Base-by-base conservation (phyloP, 64 coral and sea anemone species). In the Stichodactyla mertensii region DNA sequence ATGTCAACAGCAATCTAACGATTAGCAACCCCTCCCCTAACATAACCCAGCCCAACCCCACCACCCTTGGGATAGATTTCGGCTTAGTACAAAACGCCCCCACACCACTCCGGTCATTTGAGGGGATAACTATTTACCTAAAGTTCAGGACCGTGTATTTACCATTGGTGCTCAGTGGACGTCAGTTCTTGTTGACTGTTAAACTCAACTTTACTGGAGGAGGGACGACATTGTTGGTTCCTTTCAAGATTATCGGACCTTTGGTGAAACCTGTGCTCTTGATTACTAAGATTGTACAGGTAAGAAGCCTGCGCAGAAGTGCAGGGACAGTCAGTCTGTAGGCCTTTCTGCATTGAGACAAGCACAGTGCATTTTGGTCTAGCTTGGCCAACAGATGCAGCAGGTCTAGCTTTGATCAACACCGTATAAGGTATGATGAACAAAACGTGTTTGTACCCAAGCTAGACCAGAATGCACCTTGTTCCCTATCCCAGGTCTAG, bases 131-230 rank as follows among this genome's bases (percentile, higher is more conserved):
- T 11, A 86, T 99, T 5, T 77, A 80, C 31, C 60, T 88, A 16
- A 88, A 61, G 23, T 95, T 99, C 82, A 59, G 45, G 61, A 94
- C 87, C 86, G 93, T 86, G 6, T 83, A 90, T 64, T 54, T 88
- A n/a, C 86, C 97, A 52, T 57, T 95, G 31, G 36, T 92, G 54
- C 78, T 99, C 5, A 95, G 93, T 88, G 97, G 97, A 20, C 85
- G 93, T 36, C 61, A n/a, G 56, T 86, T 92, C 8, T 20, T 67
- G 57, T 51, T 99, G 51, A 86, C 57, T 12, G 83, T 64, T 31
- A n/a, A 16, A 6, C 58, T 99, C 14, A 19, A 67, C 2, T 95
- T 88, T 55, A 66, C 88, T 86, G 88, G 88, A 27, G 88, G 90
- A 77, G 85, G 53, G 24, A 67, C 83, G 53, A 52, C 55, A 7